Evolutionary conservation across 2,888 invertebrate species (phyloP).

Genomic region (Drosophila incognita): DNA sequence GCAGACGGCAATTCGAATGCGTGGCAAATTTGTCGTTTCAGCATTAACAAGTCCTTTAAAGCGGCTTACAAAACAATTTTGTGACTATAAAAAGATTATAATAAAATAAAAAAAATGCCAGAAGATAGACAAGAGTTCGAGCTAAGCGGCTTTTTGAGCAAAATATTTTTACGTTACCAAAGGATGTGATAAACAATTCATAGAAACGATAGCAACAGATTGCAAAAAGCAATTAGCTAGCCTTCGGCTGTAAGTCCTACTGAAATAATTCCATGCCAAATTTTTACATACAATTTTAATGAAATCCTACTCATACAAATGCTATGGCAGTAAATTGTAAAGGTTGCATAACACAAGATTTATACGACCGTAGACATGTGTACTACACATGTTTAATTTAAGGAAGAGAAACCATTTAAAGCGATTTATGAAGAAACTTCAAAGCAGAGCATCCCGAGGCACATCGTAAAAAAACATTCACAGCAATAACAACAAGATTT

Average conservation of each 20-base stretch:
- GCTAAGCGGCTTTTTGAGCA: constrained; percentile 43
- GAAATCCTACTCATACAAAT: constrained; percentile 32
- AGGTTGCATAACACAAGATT: constrained; percentile 21
- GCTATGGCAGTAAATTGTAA: constrained; percentile 26
- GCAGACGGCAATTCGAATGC: constrained; percentile 27
- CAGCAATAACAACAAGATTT: constrained; percentile 15
- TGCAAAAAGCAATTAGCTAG: constrained; percentile 44
- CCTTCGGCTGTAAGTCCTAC: not conserved
- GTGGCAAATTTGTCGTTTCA: constrained; percentile 53
- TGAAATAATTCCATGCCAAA: constrained; percentile 18
- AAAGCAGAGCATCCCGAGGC: constrained; percentile 24
- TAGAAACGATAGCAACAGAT: constrained; percentile 2
- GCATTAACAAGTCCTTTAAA: constrained; percentile 66
- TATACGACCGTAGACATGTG: constrained; percentile 42
- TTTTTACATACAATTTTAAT: constrained; percentile 50
- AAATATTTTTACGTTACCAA: constrained; percentile 13
- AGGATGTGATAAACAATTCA: constrained; percentile 15
- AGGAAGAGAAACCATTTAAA: constrained; percentile 49
- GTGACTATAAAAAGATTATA: constrained; percentile 50
- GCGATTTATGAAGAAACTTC: constrained; percentile 58
- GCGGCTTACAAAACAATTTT: constrained; percentile 69
- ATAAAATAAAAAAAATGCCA: constrained; percentile 15
- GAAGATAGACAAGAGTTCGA: constrained; percentile 16
- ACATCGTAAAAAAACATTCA: constrained; percentile 23
- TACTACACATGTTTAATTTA: constrained; percentile 63